Conservation (phyloP, 2,888 invertebrate genomes). For the Erebia aethiops region DNA sequence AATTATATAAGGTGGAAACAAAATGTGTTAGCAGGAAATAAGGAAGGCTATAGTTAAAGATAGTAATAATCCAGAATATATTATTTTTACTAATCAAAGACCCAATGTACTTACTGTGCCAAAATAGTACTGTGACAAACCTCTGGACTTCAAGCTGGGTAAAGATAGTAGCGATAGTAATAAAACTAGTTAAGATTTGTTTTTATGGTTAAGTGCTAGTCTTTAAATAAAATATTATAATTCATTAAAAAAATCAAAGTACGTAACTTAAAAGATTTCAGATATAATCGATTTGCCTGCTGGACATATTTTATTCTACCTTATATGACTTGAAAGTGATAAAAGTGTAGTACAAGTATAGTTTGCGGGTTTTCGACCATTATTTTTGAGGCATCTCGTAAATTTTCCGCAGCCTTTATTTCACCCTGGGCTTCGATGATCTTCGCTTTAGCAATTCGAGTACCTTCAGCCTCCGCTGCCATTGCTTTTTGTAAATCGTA, state of each 20-base stretch:
- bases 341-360: constrained; percentile 51
- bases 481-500: constrained; percentile 63
- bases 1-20: constrained; percentile 22
- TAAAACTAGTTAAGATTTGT: too few species aligned
- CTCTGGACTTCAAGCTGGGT: too few species aligned
- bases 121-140: too few species aligned
- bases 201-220: too few species aligned
- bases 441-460: constrained; percentile 62
- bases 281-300: neutral
- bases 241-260: too few species aligned
- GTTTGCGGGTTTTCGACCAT: constrained; percentile 57
- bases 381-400: constrained; percentile 55
- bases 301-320: neutral
- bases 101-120: too few species aligned
- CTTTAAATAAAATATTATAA: too few species aligned
- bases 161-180: too few species aligned
- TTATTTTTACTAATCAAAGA: too few species aligned
- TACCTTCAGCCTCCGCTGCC: constrained; percentile 66
- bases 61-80: too few species aligned
- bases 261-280: too few species aligned
- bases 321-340: neutral
- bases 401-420: constrained; percentile 62
- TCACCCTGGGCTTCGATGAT: constrained; percentile 65
- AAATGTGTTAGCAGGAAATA: neutral
- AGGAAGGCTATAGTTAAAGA: too few species aligned